Evolutionary conservation across 1,140 invertebrate species (phyloP).

Genomic region (Saccostrea glomerata): DNA sequence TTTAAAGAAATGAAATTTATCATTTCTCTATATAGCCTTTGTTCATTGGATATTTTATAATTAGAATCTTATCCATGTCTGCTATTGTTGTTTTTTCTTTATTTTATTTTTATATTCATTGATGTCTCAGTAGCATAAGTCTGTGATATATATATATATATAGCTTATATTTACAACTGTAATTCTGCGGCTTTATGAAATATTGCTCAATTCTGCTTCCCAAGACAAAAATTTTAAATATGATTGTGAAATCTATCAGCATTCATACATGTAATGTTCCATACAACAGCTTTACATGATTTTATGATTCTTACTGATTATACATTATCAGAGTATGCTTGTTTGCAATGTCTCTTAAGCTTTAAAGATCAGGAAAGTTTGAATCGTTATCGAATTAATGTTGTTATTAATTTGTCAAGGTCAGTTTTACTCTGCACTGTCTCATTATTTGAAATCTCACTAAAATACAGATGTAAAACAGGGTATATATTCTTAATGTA

Average conservation of each 20-base stretch:
- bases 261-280: background rate
- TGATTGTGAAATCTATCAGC: constrained; percentile 3
- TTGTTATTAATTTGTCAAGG: too few relatives aligned
- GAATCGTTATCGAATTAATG: background rate
- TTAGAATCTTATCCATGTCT: background rate
- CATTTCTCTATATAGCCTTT: background rate
- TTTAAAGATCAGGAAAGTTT: background rate
- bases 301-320: background rate
- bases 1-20: background rate
- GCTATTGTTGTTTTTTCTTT: background rate
- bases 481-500: too few relatives aligned
- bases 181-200: background rate
- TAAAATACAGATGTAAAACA: too few relatives aligned
- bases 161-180: background rate
- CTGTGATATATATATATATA: background rate
- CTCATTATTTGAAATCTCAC: too few relatives aligned
- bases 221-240: background rate
- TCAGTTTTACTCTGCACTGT: too few relatives aligned
- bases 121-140: background rate
- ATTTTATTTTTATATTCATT: background rate
- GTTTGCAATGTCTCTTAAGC: background rate
- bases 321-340: background rate
- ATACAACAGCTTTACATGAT: constrained; percentile 6
- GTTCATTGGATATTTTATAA: background rate
- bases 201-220: background rate